phyloP scores from a whole-genome alignment of 2,888 invertebrate species.

The Hirtodrosophila cameraria region DNA sequence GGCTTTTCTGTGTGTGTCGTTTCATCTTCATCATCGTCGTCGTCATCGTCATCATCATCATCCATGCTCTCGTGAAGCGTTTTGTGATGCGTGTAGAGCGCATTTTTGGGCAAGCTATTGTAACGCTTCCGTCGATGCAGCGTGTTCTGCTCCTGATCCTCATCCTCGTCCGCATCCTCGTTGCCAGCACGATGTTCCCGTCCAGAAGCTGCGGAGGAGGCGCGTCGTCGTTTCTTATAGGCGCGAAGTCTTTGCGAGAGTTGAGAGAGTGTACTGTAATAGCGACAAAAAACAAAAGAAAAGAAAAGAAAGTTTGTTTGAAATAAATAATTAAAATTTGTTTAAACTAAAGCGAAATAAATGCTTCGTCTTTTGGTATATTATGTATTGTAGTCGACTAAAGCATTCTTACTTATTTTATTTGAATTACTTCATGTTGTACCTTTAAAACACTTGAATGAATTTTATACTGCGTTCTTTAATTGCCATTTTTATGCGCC shows the following conservation, averaged over 20 bases:
- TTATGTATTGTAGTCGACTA: too few species aligned
- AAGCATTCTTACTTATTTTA: background rate
- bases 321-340: too few species aligned
- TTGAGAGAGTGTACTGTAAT: slow-evolving; percentile 74
- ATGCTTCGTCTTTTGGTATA: too few species aligned
- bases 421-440: background rate
- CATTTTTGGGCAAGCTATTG: slow-evolving; percentile 82
- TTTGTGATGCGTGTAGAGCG: slow-evolving; percentile 57
- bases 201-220: slow-evolving; percentile 74
- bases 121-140: slow-evolving; percentile 72
- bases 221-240: slow-evolving; percentile 73
- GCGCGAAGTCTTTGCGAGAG: slow-evolving; percentile 63
- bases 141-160: slow-evolving; percentile 60
- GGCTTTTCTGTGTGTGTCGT: slow-evolving; percentile 13
- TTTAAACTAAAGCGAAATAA: too few species aligned
- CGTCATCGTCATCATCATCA: slow-evolving; percentile 25
- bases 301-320: background rate
- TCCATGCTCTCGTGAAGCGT: slow-evolving; percentile 53
- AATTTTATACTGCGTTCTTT: background rate
- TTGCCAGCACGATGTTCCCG: slow-evolving; percentile 48
- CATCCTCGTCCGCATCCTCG: slow-evolving; percentile 57
- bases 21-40: slow-evolving; percentile 8
- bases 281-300: background rate
- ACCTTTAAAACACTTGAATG: too few species aligned
- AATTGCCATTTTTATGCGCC: slow-evolving; percentile 2